phyloP scores from a whole-genome alignment of 2,113 vertebrate genomes.

The Serranochromis macrocephalus region DNA sequence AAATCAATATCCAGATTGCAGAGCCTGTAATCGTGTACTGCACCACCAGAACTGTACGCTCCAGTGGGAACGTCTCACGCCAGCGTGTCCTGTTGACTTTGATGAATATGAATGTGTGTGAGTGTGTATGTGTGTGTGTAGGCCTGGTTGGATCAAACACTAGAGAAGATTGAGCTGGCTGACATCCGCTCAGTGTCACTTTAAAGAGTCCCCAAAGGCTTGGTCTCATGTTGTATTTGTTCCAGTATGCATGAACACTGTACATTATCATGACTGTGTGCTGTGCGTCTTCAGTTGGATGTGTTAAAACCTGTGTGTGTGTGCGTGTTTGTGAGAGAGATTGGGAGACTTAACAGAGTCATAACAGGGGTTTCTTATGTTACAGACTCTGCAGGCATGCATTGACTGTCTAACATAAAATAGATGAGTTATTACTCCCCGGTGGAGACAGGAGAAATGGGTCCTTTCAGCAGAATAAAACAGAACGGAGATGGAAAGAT shows the following conservation, averaged over 20 bases:
- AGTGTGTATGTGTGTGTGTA: not conserved
- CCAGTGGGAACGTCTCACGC: not conserved
- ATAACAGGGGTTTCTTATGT: not conserved
- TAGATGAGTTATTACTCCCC: conserved; percentile 9
- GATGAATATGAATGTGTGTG: not conserved
- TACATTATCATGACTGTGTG: not conserved
- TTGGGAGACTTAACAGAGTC: not conserved
- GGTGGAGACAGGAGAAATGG: not conserved
- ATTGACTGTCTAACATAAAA: conserved; percentile 1
- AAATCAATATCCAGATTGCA: conserved; percentile 33
- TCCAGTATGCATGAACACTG: not conserved
- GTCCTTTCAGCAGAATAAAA: not conserved
- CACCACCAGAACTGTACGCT: not conserved
- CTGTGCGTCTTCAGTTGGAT: not conserved
- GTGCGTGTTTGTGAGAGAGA: not conserved
- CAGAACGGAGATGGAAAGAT: not conserved
- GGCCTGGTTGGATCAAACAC: not conserved
- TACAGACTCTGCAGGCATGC: not conserved
- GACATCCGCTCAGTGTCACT: not conserved
- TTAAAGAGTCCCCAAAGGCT: not conserved
- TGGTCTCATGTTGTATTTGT: not conserved
- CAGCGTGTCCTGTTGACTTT: not conserved
- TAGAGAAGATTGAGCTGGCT: not conserved
- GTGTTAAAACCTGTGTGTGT: not conserved
- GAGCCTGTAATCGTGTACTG: not conserved